phyloP scores from a whole-genome alignment of 1,140 invertebrate species.

The Akabosia matsudoensis region DNA sequence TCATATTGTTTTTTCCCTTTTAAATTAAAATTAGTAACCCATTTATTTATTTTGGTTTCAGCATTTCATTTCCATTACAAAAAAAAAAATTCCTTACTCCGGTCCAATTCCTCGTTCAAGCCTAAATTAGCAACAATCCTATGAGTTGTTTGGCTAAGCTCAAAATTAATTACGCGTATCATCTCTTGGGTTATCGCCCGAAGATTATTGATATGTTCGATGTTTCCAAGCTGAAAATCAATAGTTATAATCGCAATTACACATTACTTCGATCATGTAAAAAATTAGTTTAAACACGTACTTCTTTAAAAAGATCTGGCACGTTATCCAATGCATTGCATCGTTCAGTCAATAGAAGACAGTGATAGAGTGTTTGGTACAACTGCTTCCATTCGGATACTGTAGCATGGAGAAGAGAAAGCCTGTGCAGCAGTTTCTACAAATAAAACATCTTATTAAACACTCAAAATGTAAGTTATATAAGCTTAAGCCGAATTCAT shows the following conservation, averaged over 20 bases:
- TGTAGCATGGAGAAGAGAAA: slow-evolving; percentile 33
- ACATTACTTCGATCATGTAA: too few species aligned
- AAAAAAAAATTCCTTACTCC: slow-evolving; percentile 60
- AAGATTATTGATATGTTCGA: neutral
- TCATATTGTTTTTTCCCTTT: slow-evolving; percentile 32
- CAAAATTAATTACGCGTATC: slow-evolving; percentile 64
- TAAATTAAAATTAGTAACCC: neutral
- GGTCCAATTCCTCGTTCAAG: slow-evolving; percentile 65
- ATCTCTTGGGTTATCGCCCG: slow-evolving; percentile 55
- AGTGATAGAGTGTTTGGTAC: slow-evolving; percentile 62
- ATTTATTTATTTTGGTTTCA: neutral
- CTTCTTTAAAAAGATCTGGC: slow-evolving; percentile 58
- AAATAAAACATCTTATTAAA: slow-evolving; percentile 26
- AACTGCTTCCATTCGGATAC: slow-evolving; percentile 47
- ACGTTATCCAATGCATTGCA: neutral
- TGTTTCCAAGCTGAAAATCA: neutral
- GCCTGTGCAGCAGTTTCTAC: slow-evolving; percentile 34
- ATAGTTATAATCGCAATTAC: too few species aligned
- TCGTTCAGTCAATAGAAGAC: slow-evolving; percentile 58
- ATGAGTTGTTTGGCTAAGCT: slow-evolving; percentile 60
- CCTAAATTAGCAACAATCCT: slow-evolving; percentile 66
- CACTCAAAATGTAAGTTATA: neutral
- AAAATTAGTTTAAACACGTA: slow-evolving; percentile 47
- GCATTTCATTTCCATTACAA: too few species aligned
- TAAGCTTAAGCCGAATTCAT: too few species aligned